Conservation (phyloP, 2,888 invertebrate genomes). For the Zhuqinia jingwanae region DNA sequence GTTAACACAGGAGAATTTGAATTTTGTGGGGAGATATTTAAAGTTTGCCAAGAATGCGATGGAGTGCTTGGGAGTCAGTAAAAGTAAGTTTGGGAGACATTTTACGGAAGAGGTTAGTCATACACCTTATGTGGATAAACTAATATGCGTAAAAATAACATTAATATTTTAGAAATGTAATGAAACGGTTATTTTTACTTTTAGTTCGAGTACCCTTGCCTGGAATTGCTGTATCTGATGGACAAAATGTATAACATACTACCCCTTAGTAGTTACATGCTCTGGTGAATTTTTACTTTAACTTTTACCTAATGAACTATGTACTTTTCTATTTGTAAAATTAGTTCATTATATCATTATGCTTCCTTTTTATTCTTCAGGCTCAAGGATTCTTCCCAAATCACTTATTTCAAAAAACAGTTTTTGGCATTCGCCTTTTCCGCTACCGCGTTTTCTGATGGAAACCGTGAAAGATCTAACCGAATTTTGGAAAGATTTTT, state of each 20-base stretch:
- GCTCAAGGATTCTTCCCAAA: slow-evolving; percentile 24
- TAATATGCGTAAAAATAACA: no score
- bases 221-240: slow-evolving; percentile 76
- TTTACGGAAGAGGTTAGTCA: slow-evolving; percentile 61
- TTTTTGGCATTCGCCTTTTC: slow-evolving; percentile 73
- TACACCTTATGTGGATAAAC: no score
- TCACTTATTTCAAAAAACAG: slow-evolving; percentile 67
- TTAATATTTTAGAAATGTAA: no score
- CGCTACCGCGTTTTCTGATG: slow-evolving; percentile 42
- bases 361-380: not conserved
- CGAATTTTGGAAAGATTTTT: slow-evolving; percentile 74
- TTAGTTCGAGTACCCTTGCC: slow-evolving; percentile 73
- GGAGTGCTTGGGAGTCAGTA: slow-evolving; percentile 51
- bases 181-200: slow-evolving; percentile 7
- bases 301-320: not conserved
- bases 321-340: no score
- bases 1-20: slow-evolving; percentile 43
- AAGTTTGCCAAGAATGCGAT: slow-evolving; percentile 59
- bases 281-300: slow-evolving; percentile 69
- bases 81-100: slow-evolving; percentile 33
- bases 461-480: slow-evolving; percentile 43
- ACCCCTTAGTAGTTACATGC: slow-evolving; percentile 68
- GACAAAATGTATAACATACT: slow-evolving; percentile 70
- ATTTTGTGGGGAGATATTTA: slow-evolving; percentile 46
- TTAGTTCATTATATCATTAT: no score